Evolutionary conservation across 2,113 vertebrate genomes (phyloP).

Genomic region (Myrmecobius fasciatus): DNA sequence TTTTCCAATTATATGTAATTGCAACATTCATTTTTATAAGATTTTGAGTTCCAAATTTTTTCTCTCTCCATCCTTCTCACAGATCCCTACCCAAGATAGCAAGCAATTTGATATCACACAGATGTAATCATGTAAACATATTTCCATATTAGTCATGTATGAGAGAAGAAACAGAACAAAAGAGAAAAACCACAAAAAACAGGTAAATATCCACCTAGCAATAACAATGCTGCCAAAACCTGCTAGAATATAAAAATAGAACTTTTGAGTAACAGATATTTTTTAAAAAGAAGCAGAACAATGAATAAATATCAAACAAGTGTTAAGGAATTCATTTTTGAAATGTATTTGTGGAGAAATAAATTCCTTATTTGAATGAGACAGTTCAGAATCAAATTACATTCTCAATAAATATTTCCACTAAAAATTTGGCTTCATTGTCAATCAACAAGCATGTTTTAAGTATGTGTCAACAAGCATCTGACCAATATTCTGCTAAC

Average conservation of each 20-base stretch:
- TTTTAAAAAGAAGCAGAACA: neutral
- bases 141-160: no score
- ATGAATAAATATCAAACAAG: conserved; percentile 4
- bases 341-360: neutral
- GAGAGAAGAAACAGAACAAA: no score
- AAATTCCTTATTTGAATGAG: conserved; percentile 15
- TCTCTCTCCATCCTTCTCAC: no score
- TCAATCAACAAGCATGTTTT: neutral
- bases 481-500: neutral
- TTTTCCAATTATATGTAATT: no score
- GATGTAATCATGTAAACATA: no score
- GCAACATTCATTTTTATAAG: no score
- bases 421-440: conserved; percentile 19
- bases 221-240: conserved; percentile 33
- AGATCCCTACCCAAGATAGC: no score
- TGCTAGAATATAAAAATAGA: conserved; percentile 14
- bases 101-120: no score
- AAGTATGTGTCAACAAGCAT: no score
- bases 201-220: neutral
- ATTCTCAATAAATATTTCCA: neutral
- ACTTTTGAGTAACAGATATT: neutral
- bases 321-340: conserved; percentile 5
- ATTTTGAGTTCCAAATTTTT: no score
- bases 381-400: neutral
- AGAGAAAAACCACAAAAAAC: no score